These are phyloP conservation scores for Limnephilus lunatus DNA, from an alignment of 2,888 invertebrate genomes.

Conservation along the genomic window DNA sequence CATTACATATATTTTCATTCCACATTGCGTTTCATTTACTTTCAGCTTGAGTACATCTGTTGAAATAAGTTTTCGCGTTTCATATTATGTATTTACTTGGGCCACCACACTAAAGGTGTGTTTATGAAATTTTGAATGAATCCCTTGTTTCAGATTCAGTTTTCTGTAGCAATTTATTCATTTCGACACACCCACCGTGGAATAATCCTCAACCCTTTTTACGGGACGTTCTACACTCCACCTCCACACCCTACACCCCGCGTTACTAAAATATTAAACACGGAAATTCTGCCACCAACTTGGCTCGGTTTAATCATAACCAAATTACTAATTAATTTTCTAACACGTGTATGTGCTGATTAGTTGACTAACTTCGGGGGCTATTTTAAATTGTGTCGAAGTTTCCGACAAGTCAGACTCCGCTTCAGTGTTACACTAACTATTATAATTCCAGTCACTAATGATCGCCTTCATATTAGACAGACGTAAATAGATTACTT, in stretches of 20 bases:
- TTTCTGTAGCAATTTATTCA: not conserved
- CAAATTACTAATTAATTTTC: slow-evolving; percentile 30
- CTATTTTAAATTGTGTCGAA: slow-evolving; percentile 27
- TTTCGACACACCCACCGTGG: slow-evolving; percentile 20
- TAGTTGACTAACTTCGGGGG: slow-evolving; percentile 17
- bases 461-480: not conserved
- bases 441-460: not conserved
- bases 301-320: slow-evolving; percentile 39
- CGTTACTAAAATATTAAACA: slow-evolving; percentile 30
- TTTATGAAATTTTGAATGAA: not conserved
- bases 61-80: not conserved
- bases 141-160: not conserved
- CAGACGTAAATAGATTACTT: not conserved
- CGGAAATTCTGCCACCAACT: not conserved
- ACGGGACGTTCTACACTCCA: not conserved
- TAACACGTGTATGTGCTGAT: slow-evolving; percentile 35
- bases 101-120: not conserved
- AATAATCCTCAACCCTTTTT: not conserved
- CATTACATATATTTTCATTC: not conserved
- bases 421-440: not conserved
- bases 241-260: too few relatives aligned
- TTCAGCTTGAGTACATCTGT: not conserved
- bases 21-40: not conserved
- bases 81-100: not conserved
- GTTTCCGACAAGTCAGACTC: slow-evolving; percentile 3